These are phyloP conservation scores for Channa argus DNA, from an alignment of 2,113 vertebrate species.

Conservation along the genomic window DNA sequence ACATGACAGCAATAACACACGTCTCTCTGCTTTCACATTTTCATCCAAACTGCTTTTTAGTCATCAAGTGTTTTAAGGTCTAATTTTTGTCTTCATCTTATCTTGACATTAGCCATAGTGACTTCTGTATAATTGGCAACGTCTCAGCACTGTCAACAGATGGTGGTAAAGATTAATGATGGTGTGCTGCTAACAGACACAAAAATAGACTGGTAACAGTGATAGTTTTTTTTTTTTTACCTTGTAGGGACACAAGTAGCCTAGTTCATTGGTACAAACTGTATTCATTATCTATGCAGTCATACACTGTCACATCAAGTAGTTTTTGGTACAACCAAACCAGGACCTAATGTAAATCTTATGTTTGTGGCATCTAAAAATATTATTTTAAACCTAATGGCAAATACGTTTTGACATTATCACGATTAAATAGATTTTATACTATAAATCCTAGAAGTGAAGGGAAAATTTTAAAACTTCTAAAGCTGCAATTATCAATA, in stretches of 20 bases:
- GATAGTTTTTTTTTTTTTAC: background rate
- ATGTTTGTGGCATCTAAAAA: too few relatives aligned
- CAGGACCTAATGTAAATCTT: too few relatives aligned
- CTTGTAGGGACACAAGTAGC: slow-evolving; percentile 7
- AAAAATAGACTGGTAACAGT: slow-evolving; percentile 27
- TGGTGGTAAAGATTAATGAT: slow-evolving; percentile 58
- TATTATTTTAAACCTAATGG: too few relatives aligned
- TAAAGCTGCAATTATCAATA: too few relatives aligned
- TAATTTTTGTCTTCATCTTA: slow-evolving; percentile 44
- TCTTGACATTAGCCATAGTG: slow-evolving; percentile 32
- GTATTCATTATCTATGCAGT: slow-evolving; percentile 4
- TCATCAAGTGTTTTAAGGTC: slow-evolving; percentile 21
- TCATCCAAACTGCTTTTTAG: slow-evolving; percentile 21
- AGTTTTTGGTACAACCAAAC: too few relatives aligned
- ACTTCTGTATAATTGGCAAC: slow-evolving; percentile 54
- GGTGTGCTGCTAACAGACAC: slow-evolving; percentile 27
- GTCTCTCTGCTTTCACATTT: background rate
- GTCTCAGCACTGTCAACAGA: slow-evolving; percentile 31
- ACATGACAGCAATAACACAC: background rate
- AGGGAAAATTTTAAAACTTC: too few relatives aligned
- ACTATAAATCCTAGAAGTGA: too few relatives aligned
- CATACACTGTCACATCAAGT: background rate
- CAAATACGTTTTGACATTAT: too few relatives aligned
- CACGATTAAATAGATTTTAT: too few relatives aligned
- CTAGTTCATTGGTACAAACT: slow-evolving; percentile 1